These are phyloP conservation scores for Lomographa bimaculata DNA, from an alignment of 2,888 invertebrate genomes.

Conservation along the genomic window DNA sequence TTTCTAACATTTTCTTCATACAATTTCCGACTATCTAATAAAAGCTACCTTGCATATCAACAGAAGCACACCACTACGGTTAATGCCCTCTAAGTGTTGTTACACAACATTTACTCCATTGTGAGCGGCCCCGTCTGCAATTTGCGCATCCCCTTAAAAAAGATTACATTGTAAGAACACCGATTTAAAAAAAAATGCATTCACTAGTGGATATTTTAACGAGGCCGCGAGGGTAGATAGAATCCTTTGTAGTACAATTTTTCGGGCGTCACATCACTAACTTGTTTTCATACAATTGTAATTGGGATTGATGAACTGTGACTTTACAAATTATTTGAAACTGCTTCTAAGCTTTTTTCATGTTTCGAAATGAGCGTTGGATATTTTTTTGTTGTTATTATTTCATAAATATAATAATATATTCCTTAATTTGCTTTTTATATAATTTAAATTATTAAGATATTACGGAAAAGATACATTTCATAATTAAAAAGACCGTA, in stretches of 20 bases:
- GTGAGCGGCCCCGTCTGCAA: constrained; percentile 56
- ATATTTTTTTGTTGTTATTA: too few relatives aligned
- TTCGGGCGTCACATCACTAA: constrained; percentile 42
- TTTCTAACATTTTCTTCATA: too few relatives aligned
- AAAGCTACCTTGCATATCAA: constrained; percentile 11
- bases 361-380: too few relatives aligned
- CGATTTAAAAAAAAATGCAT: constrained; percentile 59
- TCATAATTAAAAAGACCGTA: too few relatives aligned
- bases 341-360: constrained; percentile 1
- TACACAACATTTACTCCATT: constrained; percentile 70
- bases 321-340: constrained; percentile 5
- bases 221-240: constrained; percentile 65
- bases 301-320: constrained; percentile 15
- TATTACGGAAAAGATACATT: too few relatives aligned
- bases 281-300: constrained; percentile 15
- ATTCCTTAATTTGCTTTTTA: too few relatives aligned
- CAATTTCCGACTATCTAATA: too few relatives aligned
- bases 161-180: constrained; percentile 65
- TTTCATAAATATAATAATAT: too few relatives aligned
- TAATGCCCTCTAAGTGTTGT: constrained; percentile 68
- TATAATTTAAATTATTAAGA: too few relatives aligned
- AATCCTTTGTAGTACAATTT: constrained; percentile 53
- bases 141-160: constrained; percentile 56
- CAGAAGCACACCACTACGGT: constrained; percentile 46
- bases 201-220: constrained; percentile 25